Evolutionary conservation across 2,888 invertebrate species (phyloP).

Genomic region (Cheilosia grossa): DNA sequence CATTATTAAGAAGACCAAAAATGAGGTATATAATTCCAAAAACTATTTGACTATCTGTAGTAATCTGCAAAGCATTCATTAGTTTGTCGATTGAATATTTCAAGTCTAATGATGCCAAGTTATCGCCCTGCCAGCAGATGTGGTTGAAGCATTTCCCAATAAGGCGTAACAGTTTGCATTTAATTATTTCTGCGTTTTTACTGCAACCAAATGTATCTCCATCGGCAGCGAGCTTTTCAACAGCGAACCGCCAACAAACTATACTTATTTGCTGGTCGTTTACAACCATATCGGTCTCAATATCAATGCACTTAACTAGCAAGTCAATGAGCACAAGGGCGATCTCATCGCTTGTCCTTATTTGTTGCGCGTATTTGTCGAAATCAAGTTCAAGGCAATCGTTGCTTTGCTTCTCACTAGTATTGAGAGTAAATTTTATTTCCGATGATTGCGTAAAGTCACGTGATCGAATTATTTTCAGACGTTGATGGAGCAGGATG

Average conservation of each 20-base stretch:
- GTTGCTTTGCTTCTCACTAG: not conserved
- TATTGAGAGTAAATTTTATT: constrained; percentile 20
- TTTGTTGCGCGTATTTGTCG: constrained; percentile 75
- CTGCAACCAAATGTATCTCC: constrained; percentile 74
- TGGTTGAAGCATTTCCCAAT: constrained; percentile 80
- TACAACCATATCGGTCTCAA: constrained; percentile 78
- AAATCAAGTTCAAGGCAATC: constrained; percentile 60
- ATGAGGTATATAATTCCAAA: constrained; percentile 79
- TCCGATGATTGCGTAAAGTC: constrained; percentile 47
- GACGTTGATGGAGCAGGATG: constrained; percentile 78
- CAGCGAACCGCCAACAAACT: constrained; percentile 80
- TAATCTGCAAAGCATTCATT: constrained; percentile 72
- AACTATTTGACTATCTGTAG: constrained; percentile 73
- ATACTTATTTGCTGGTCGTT: constrained; percentile 79
- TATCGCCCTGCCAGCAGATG: constrained; percentile 78
- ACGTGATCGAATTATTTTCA: constrained; percentile 48
- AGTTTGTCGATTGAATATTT: constrained; percentile 78
- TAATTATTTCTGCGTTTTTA: constrained; percentile 79
- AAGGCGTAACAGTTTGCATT: constrained; percentile 79
- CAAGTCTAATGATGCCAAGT: constrained; percentile 78
- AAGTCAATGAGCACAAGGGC: constrained; percentile 80
- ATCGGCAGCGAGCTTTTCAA: constrained; percentile 78
- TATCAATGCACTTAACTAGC: constrained; percentile 79
- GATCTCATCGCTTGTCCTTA: constrained; percentile 80
- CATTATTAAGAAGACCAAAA: constrained; percentile 80